Evolutionary conservation across 2,797 vertebrate species (phyloP), one percentile per base, ranked within the genome.

Genomic region (Lacerta agilis): DNA sequence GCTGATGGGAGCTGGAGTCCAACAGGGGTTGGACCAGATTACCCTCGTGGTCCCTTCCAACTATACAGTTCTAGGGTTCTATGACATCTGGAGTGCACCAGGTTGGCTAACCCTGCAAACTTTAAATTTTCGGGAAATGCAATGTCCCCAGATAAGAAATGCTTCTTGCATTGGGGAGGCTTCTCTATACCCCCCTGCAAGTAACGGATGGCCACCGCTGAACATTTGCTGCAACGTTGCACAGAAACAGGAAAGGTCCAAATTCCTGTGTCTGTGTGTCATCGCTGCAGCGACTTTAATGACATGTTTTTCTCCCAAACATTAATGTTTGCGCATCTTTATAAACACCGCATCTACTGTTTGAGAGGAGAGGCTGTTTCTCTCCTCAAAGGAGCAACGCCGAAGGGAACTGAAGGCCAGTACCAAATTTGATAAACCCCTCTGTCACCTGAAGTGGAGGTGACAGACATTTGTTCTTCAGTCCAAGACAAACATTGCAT

Each of bases 261-360:
- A 55, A 81, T 87, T 80, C 67, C 67, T 87, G 78, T 27, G n/a
- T 73, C 78, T 73, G 9, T 61, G 85, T 49, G 36, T 80, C 85
- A 86, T 61, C 85, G 38, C 13, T 55, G 49, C 25, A n/a, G 33
- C 10, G 27, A 72, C 45, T 80, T 71, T 72, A 41, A 38, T 8
- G 2, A 58, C 25, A 36, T 49, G 20, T 33, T 86, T 71, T 36
- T 80, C 58, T 55, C 17, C 41, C 11, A 27, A 49, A 7, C 17
- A 55, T 61, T 80, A 72, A 80, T 29, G 25, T 20, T 72, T 58
- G 8, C n/a, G 27, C 3, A 9, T 41, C 58, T 78, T 77, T 78
- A 78, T 20, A 85, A 85, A 85, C 45, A 33, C 58, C 36, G 13
- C 66, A 38, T 36, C 66, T 78, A 78, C 77, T 20, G 33, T 79